Conservation (phyloP, 2,888 invertebrate species). For the Tinea pellionella region DNA sequence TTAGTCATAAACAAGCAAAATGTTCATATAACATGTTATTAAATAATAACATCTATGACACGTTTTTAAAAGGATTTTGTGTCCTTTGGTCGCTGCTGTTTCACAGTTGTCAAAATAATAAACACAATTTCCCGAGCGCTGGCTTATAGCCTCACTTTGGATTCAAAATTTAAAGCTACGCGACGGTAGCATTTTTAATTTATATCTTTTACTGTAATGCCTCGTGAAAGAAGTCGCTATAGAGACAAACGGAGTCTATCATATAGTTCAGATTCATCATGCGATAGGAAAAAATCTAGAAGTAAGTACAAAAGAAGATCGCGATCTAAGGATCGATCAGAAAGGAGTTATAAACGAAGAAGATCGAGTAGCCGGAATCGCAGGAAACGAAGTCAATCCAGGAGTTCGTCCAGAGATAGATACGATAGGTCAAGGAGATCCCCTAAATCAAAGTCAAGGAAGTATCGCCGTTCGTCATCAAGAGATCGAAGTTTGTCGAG, state of each 20-base stretch:
- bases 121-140: too few relatives aligned
- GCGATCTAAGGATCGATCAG: slow-evolving; percentile 49
- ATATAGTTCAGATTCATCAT: slow-evolving; percentile 53
- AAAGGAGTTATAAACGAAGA: slow-evolving; percentile 39
- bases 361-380: slow-evolving; percentile 45
- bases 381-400: slow-evolving; percentile 46
- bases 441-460: slow-evolving; percentile 35
- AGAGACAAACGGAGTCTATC: slow-evolving; percentile 54
- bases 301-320: slow-evolving; percentile 50
- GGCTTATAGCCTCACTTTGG: too few relatives aligned
- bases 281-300: slow-evolving; percentile 50
- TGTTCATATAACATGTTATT: too few relatives aligned
- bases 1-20: too few relatives aligned
- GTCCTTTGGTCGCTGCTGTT: too few relatives aligned
- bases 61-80: too few relatives aligned
- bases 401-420: slow-evolving; percentile 52
- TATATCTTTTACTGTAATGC: slow-evolving; percentile 30
- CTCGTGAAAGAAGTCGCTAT: slow-evolving; percentile 54
- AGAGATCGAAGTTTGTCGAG: slow-evolving; percentile 40
- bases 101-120: too few relatives aligned
- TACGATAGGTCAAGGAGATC: slow-evolving; percentile 50
- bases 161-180: too few relatives aligned
- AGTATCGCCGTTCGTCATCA: slow-evolving; percentile 21
- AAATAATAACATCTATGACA: too few relatives aligned
- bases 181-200: too few relatives aligned